Base-by-base conservation (phyloP, 2,888 invertebrate genomes). In the Drosophila multiciliata region DNA sequence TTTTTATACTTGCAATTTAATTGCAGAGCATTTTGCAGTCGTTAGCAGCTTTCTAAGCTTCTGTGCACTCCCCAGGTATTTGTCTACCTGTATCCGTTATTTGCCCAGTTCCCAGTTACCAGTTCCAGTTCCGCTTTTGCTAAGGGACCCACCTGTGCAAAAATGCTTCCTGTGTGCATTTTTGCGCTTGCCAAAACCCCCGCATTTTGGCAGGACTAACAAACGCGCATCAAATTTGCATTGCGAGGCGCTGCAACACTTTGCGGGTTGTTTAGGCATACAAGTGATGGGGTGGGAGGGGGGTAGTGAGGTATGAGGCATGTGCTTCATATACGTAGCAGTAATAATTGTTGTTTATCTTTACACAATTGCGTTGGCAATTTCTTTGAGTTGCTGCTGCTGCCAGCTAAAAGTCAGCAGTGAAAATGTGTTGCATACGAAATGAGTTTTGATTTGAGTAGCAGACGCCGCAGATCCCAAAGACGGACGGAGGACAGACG, bases 331-430 rank as follows among this genome's bases (percentile, higher is more conserved):
- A 67, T 61, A 62, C 54, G 54, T 59, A 71, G 75, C 79, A 88
- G 83, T 81, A 90, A 90, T 91, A 91, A 90, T 91, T 91, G 91
- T 90, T 91, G 91, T 91, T 91, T 91, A 91, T 91, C 89, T 90
- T 90, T 85, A 85, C 83, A 80, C 89, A 87, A 87, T 89, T 88
- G 86, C 82, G 89, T 90, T 83, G 84, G 77, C 80, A 87, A 89
- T 90, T 89, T 79, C 89, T 89, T 87, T 84, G 80, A 75, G 83
- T 67, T 74, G 58, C 29, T 42, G n/a, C 26, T 71, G 73, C 63
- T 62, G 73, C 67, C 70, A 53, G 65, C 65, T 42, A 67, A 70
- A 74, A 76, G 81, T 80, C 75, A 78, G 81, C 62, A 70, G 84
- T 83, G 82, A 74, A 75, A 91, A 90, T 91, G 91, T 87, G 87